Base-by-base conservation (phyloP, 2,888 invertebrate genomes). In the Coronaproctus castanopsis region DNA sequence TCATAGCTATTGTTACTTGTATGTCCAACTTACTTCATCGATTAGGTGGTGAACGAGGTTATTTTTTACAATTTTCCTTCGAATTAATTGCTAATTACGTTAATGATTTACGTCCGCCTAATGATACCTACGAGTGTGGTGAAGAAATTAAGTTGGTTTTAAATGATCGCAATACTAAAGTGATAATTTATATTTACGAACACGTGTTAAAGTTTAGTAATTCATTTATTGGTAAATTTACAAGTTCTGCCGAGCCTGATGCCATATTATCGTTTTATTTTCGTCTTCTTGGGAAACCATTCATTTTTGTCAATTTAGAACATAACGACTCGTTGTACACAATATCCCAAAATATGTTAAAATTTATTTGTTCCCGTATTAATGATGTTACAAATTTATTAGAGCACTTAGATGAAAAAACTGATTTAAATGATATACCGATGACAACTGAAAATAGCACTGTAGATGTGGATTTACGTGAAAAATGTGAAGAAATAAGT, bases 21-120 rank as follows among this genome's bases (percentile, higher is more conserved):
- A 8, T 36, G 36, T 5, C 36, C 55, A 21, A 51, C n/a, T 18
- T 59, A 55, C 51, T 55, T 24, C 51, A 10, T 59, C 1, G 55
- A 55, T 36, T 36, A 14, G 36, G 36, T 14, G 5, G 36, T 36
- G 14, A 24, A 14, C 23, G 59, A 1, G 55, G 52, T 21, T 24
- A 24, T n/a, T 59, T 52, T 54, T 52, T 59, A 24, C 55, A 55
- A 52, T 59, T 55, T 55, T 50, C 55, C 20, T 21, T 59, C 18
- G 55, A 51, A 52, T 51, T 55, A 10, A 20, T 59, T 2, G 51
- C 50, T 36, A 23, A 24, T 52, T 59, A 55, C 21, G 21, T 59
- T 18, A 24, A 50, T 18, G 51, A 24, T 19, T 10, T 59, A 5
- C 14, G 24, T n/a, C 20, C 24, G 5, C 55, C 55, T 1, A 55